Base-by-base conservation (phyloP, 1,140 invertebrate genomes). In the Patella vulgata region DNA sequence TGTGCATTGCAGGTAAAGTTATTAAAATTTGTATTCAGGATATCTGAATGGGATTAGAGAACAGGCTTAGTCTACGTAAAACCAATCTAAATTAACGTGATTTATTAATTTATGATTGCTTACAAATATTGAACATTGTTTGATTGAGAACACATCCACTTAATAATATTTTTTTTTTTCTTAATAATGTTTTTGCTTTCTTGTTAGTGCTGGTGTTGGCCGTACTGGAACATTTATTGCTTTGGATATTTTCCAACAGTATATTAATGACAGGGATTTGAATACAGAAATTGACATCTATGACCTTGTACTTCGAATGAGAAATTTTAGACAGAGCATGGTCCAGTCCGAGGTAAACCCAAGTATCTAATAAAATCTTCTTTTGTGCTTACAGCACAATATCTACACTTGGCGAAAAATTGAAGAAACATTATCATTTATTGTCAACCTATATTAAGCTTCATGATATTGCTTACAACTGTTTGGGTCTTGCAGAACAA, bases 261-360 rank as follows among this genome's bases (percentile, higher is more conserved):
- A 95, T 44, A 43, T 81, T 0, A 56, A 71, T 64, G 91, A 96
- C 77, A 95, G 68, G 36, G 47, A 63, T 63, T 91, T 96, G 76
- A 95, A 98, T 76, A 95, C 95, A 77, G 94, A 93, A 52, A 91
- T 99, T 4, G 97, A 99, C 80, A 96, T 99, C 58, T 99, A 97
- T 79, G 96, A 95, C 0, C 94, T 98, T 84, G 96, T 99, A 0
- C 97, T 95, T 2, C 95, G 93, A 77, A 86, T 99, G 39, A 88
- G 97, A 59, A 92, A 95, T 12, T 96, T 98, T 82, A 88, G 97
- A 33, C 66, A 66, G 14, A 57, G 66, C 27, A 82, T 83, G 78
- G 81, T 83, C 21, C 94, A 99, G 85, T 98, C 97, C 0, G 97
- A 98, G 73, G 78, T 79, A 59, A 44, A 46, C 27, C 12, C 21